Evolutionary conservation across 2,113 vertebrate species (phyloP).

Genomic region (Pachyramphus minor): DNA sequence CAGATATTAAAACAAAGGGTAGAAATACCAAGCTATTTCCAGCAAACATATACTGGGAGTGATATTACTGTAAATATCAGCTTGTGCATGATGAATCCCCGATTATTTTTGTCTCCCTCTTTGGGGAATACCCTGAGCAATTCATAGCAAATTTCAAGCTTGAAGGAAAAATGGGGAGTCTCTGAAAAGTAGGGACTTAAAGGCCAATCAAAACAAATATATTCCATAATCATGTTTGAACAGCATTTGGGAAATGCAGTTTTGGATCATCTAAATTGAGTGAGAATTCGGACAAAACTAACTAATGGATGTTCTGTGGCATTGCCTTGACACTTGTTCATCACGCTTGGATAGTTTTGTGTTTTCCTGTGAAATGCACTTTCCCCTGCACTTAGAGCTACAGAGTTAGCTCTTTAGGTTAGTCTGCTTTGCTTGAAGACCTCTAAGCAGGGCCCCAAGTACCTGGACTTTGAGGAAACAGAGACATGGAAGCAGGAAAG

Average conservation of each 20-base stretch:
- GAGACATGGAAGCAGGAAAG: background rate
- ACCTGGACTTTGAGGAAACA: background rate
- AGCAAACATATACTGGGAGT: background rate
- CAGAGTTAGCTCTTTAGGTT: background rate
- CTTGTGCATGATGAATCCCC: background rate
- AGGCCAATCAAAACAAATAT: background rate
- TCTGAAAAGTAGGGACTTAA: background rate
- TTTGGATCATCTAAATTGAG: background rate
- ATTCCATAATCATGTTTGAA: background rate
- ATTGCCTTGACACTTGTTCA: background rate
- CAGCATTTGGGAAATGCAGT: background rate
- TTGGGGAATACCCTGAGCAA: background rate
- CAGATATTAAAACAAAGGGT: conserved; percentile 2
- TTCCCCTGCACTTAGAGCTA: background rate
- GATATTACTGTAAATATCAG: background rate
- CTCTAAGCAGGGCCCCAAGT: background rate
- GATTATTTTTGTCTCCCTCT: background rate
- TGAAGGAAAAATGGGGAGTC: background rate
- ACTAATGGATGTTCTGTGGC: fast-evolving
- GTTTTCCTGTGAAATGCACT: background rate
- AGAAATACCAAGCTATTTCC: conserved; percentile 11
- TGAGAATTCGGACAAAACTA: background rate
- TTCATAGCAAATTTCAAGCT: background rate
- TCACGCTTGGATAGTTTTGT: background rate
- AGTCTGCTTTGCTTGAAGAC: background rate